A percentile compares a stretch with the other conserved stretches of the same genome.
These are phyloP conservation scores for Trinorchestia longiramus DNA, from an alignment of 1,140 invertebrate species.

Conservation along the genomic window DNA sequence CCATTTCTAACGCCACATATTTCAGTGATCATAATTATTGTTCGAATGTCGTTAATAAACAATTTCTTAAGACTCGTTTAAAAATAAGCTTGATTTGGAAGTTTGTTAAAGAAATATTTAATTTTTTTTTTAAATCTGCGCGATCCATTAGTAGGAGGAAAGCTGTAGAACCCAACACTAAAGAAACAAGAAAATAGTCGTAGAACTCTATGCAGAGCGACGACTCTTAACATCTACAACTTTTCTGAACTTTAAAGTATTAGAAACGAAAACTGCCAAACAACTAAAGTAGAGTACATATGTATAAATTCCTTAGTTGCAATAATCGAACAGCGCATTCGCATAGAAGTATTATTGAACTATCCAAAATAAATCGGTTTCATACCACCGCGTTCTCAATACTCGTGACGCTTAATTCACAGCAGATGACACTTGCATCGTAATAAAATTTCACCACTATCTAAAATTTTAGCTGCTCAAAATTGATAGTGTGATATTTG, in stretches of 20 bases:
- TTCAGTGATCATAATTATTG: background rate
- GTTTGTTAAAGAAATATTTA: background rate
- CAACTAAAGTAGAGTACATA: background rate
- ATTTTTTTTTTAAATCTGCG: background rate
- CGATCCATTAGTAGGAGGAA: background rate
- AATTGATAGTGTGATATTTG: background rate
- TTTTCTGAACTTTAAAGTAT: background rate
- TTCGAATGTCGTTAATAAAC: too few species aligned
- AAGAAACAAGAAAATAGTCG: background rate
- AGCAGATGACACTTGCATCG: background rate
- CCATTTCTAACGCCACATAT: background rate
- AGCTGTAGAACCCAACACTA: background rate
- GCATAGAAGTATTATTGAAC: background rate
- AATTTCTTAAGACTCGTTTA: too few species aligned
- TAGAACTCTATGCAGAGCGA: background rate
- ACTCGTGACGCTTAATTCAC: background rate
- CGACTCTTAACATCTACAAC: background rate
- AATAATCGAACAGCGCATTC: background rate
- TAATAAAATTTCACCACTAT: background rate
- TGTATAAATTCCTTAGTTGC: too few species aligned
- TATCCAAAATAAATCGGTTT: background rate
- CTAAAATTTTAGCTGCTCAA: background rate
- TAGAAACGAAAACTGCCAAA: background rate
- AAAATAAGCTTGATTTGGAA: background rate
- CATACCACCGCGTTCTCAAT: background rate